Conservation (phyloP, 2,113 vertebrate genomes). For the Ptychochromis oligacanthus region DNA sequence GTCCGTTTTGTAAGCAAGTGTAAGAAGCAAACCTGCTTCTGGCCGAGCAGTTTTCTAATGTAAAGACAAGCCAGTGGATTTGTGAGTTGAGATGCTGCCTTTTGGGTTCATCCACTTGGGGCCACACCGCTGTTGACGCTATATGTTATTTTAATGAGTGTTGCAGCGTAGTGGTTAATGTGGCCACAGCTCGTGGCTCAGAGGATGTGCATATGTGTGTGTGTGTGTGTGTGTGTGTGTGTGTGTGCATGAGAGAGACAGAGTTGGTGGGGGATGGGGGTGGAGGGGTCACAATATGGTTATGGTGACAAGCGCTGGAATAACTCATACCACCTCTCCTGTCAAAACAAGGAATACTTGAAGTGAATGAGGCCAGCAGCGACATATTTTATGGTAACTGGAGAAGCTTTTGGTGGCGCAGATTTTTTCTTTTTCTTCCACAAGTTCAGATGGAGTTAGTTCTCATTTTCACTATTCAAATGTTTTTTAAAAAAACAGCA, state of each 20-base stretch:
- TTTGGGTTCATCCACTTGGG: slow-evolving; percentile 65
- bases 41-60: slow-evolving; percentile 14
- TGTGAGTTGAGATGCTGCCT: slow-evolving; percentile 46
- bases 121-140: slow-evolving; percentile 71
- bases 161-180: slow-evolving; percentile 70
- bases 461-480: slow-evolving; percentile 35
- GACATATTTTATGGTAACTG: not conserved
- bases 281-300: slow-evolving; percentile 54
- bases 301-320: slow-evolving; percentile 51
- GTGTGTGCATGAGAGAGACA: slow-evolving; percentile 2
- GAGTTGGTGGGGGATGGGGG: slow-evolving; percentile 9
- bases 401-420: not conserved
- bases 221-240: slow-evolving; percentile 12
- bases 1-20: not conserved
- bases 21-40: slow-evolving; percentile 13
- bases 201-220: slow-evolving; percentile 24
- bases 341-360: slow-evolving; percentile 69
- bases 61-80: slow-evolving; percentile 31
- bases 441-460: slow-evolving; percentile 13
- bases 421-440: slow-evolving; percentile 29
- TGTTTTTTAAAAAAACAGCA: not conserved
- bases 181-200: slow-evolving; percentile 57
- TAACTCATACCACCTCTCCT: slow-evolving; percentile 49
- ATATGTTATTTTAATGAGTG: slow-evolving; percentile 81
- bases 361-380: slow-evolving; percentile 36